A percentile compares a stretch with the other conserved stretches of the same genome.
Evolutionary conservation across 2,113 vertebrate genomes (phyloP).

Genomic region (Colistium nudipinnis): DNA sequence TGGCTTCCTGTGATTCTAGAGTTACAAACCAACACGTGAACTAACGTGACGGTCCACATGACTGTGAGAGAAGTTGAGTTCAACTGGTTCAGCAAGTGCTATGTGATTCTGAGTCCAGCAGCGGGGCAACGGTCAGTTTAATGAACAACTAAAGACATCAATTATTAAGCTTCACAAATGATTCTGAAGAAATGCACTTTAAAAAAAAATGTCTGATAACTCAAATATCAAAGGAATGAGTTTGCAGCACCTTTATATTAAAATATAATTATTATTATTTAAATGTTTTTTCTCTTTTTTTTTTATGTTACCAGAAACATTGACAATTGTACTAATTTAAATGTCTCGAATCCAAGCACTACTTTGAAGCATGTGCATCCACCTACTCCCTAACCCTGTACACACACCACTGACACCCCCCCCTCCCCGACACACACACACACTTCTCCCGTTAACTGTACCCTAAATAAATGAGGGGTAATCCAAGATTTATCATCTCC

Average conservation of each 20-base stretch:
- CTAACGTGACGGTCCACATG: neutral
- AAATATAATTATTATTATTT: no score
- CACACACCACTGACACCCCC: no score
- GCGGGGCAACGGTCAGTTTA: neutral
- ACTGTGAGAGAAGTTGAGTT: neutral
- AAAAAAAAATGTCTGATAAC: neutral
- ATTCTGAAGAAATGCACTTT: neutral
- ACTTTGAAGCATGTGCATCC: no score
- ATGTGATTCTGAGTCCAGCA: neutral
- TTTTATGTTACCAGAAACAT: no score
- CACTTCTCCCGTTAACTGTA: conserved; percentile 51
- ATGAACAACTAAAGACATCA: neutral
- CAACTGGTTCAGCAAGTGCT: neutral
- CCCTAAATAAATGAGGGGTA: conserved; percentile 68
- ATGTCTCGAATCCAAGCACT: no score
- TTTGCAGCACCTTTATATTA: neutral
- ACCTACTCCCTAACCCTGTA: no score
- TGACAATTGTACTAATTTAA: no score
- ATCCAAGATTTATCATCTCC: conserved; percentile 67
- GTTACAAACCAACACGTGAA: neutral
- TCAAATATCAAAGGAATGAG: neutral
- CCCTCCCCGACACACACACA: no score
- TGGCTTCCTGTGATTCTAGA: no score
- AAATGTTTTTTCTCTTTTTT: no score
- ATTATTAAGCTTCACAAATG: neutral